Base-by-base conservation (phyloP, 1,140 invertebrate species). In the Tigriopus japonicus region DNA sequence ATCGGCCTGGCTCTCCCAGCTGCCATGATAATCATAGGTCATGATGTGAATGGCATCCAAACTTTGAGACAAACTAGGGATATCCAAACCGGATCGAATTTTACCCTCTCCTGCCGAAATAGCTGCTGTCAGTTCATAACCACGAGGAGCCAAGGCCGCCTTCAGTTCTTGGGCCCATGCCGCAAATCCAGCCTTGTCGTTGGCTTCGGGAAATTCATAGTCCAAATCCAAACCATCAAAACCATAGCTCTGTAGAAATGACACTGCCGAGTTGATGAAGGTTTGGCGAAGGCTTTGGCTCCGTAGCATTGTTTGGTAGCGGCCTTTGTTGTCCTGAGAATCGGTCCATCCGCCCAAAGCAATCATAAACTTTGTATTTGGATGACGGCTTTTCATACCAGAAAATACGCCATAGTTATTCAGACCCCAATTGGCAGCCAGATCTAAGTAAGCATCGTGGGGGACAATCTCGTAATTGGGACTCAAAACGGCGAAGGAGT, bases 91-190 rank as follows among this genome's bases (percentile, higher is more conserved):
- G 9, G 42, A 23, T 5, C 69, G 67, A 0, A 80, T 76, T 0
- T 75, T 73, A 10, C 66, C 63, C 62, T 74, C 66, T 0, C 75
- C 75, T 6, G 81, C 74, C 0, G 74, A 74, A 0, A 83, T 81
- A 2, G 82, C 81, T 14, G 79, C 79, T 0, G 74, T 78, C 0
- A 84, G 67, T 12, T 80, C 24, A 62, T 24, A 64, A 0, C 71
- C 74, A 23, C 76, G 58, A 28, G 74, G 69, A n/a, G 73, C 69
- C 59, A 82, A 80, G 58, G 72, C 76, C 28, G 71, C 68, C 63
- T 71, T 77, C 0, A 82, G 62, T 66, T 81, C 80, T 56, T 21
- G 15, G 52, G 15, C 21, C 56, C 56, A 58, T 3, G 40, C 23
- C 17, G 56, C 56, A 42, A 58, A 58, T 10, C 23, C 40, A 40